phyloP scores from a whole-genome alignment of 1,140 invertebrate genomes.

The Centruroides vittatus region DNA sequence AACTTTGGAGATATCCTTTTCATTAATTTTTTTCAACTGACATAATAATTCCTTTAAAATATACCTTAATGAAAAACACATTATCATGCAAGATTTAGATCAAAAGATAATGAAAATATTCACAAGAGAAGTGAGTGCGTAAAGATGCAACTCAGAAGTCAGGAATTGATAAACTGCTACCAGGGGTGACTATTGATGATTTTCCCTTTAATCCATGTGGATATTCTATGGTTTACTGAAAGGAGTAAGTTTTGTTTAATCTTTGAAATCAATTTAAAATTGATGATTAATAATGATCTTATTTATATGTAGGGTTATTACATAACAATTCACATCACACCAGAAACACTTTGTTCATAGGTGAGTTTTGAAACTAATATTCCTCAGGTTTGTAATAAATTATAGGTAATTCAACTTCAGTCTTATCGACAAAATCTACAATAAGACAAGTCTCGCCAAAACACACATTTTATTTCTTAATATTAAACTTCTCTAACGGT shows the following conservation, averaged over 20 bases:
- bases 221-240: slow-evolving; percentile 93
- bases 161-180: slow-evolving; percentile 85
- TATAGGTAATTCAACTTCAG: no score
- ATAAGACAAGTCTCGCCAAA: no score
- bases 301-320: slow-evolving; percentile 50
- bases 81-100: slow-evolving; percentile 33
- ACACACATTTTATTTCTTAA: no score
- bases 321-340: slow-evolving; percentile 98
- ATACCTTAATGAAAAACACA: neutral
- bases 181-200: slow-evolving; percentile 89
- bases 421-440: no score
- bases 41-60: neutral
- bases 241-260: slow-evolving; percentile 49
- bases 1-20: slow-evolving; percentile 22
- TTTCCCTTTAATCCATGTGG: slow-evolving; percentile 96
- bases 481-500: no score
- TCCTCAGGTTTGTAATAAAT: slow-evolving; percentile 32
- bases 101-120: slow-evolving; percentile 80
- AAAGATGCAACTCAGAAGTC: slow-evolving; percentile 83
- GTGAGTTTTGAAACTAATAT: slow-evolving; percentile 98
- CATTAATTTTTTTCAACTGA: neutral
- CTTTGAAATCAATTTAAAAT: no score
- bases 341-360: slow-evolving; percentile 90
- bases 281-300: no score
- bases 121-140: slow-evolving; percentile 52